Conservation (phyloP, 53 echinoderm and acorn worm species). For the Holothuria scabra region DNA sequence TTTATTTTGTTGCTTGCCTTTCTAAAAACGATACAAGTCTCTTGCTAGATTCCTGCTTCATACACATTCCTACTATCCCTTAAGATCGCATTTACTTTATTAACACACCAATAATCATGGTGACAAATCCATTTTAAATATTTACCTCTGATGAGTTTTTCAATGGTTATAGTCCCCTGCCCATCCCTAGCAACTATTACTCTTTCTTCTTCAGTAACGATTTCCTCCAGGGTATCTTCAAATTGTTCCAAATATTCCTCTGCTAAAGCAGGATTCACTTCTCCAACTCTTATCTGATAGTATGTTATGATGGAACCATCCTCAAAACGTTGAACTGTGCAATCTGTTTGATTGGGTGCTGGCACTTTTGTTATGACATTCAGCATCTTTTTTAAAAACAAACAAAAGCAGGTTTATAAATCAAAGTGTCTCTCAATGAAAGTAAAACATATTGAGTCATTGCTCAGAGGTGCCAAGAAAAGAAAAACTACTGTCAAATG, state of each 20-base stretch:
- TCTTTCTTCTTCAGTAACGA: constrained; percentile 9
- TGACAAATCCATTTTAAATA: no score
- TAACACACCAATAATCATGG: no score
- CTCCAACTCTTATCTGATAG: constrained; percentile 6
- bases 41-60: no score
- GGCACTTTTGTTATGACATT: neutral
- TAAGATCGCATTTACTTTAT: no score
- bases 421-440: no score
- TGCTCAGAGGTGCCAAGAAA: no score
- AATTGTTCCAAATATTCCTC: neutral
- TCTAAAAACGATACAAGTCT: no score
- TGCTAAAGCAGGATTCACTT: neutral
- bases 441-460: no score
- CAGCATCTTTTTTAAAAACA: neutral
- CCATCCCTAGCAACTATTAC: neutral
- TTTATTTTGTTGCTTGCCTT: no score
- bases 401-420: no score
- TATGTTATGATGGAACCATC: neutral
- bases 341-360: neutral
- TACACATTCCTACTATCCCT: no score
- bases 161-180: constrained; percentile 2
- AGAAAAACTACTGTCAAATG: no score
- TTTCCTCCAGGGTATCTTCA: constrained; percentile 8
- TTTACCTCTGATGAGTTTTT: constrained; percentile 26
- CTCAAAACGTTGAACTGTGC: neutral